Percentiles rank a stretch among this genome's conserved stretches.
Conservation (phyloP, 2,888 invertebrate genomes). For the Callosobruchus maculatus region DNA sequence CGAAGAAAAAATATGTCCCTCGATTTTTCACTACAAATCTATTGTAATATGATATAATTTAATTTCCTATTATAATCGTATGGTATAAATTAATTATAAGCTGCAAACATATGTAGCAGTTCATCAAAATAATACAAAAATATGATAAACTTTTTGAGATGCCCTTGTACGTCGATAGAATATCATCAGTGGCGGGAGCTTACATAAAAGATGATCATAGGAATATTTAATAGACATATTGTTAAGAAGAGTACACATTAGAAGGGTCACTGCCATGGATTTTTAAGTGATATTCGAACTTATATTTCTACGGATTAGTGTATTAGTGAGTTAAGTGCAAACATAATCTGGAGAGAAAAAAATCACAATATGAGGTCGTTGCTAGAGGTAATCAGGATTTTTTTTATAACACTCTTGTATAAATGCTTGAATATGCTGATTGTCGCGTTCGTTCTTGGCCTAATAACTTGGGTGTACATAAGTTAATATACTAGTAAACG, state of each 20-base stretch:
- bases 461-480: neutral
- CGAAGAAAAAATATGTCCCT: too few species aligned
- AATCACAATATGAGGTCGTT: neutral
- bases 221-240: neutral
- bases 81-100: too few species aligned
- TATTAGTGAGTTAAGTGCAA: neutral
- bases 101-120: too few species aligned
- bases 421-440: neutral
- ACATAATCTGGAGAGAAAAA: neutral
- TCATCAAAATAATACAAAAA: too few species aligned
- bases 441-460: neutral
- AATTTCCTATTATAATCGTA: too few species aligned
- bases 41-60: too few species aligned
- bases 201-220: neutral
- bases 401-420: neutral
- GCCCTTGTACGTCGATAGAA: neutral
- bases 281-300: neutral
- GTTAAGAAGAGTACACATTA: neutral
- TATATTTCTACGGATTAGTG: neutral
- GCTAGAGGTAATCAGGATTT: neutral
- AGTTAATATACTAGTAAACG: neutral
- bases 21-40: too few species aligned
- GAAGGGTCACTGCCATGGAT: neutral
- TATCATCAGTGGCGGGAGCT: neutral
- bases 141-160: neutral